Conservation (phyloP, 2,113 vertebrate genomes). For the Ophthalmolycus amberensis region DNA sequence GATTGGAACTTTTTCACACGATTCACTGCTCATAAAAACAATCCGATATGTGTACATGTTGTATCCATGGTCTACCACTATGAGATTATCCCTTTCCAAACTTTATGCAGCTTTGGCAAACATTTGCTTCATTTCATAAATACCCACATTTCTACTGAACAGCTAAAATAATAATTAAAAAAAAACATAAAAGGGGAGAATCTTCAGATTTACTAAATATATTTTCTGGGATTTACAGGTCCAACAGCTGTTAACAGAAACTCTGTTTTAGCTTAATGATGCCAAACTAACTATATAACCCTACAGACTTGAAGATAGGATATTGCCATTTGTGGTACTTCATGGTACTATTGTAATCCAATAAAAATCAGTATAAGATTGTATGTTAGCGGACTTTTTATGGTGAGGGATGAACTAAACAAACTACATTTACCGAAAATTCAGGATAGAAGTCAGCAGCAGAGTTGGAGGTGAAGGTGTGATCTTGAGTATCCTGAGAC, state of each 20-base stretch:
- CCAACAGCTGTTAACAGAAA: background rate
- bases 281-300: background rate
- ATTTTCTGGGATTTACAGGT: background rate
- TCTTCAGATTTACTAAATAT: background rate
- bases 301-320: background rate
- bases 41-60: background rate
- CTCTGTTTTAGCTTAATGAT: background rate
- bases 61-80: background rate
- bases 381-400: background rate
- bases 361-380: background rate
- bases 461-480: constrained; percentile 89
- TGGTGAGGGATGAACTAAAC: constrained; percentile 29
- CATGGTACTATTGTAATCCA: background rate
- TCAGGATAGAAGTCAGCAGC: constrained; percentile 94
- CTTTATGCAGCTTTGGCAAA: background rate
- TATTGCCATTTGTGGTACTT: background rate
- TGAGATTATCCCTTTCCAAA: background rate
- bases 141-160: too few relatives aligned
- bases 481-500: constrained; percentile 85
- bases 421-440: constrained; percentile 92
- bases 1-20: too few relatives aligned
- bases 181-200: background rate
- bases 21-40: background rate
- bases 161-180: background rate
- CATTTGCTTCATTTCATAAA: background rate